These are phyloP conservation scores for Etheostoma nigrum DNA, from an alignment of 2,797 vertebrate species.

Conservation along the genomic window DNA sequence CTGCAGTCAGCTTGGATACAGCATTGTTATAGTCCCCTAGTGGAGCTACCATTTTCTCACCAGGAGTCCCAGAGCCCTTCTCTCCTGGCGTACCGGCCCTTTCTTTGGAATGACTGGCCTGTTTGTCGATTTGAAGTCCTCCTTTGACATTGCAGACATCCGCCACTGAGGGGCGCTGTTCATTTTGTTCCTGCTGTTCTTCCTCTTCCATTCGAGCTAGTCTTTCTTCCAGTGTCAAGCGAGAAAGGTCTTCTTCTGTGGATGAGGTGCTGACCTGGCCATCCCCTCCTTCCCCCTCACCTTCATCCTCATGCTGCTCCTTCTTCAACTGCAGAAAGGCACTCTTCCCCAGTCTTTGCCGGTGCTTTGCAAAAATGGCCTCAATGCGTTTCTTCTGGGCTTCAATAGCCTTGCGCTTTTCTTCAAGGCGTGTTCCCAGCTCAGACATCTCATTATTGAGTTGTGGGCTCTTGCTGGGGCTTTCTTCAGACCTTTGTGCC, in stretches of 20 bases:
- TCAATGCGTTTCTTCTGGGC: slow-evolving; percentile 96
- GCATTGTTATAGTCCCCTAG: slow-evolving; percentile 93
- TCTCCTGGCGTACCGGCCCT: slow-evolving; percentile 57
- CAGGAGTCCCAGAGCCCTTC: slow-evolving; percentile 68
- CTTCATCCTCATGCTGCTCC: slow-evolving; percentile 80
- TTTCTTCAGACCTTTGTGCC: slow-evolving; percentile 83
- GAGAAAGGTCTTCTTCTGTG: slow-evolving; percentile 77
- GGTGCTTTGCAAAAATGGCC: slow-evolving; percentile 93
- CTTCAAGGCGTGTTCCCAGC: slow-evolving; percentile 90
- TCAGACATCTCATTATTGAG: slow-evolving; percentile 92
- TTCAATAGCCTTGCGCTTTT: slow-evolving; percentile 93
- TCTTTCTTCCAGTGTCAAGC: slow-evolving; percentile 82
- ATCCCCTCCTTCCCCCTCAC: slow-evolving; percentile 30
- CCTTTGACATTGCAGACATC: slow-evolving; percentile 60
- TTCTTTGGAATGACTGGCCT: slow-evolving; percentile 81
- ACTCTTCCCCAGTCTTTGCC: slow-evolving; percentile 92
- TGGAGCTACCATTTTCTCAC: slow-evolving; percentile 83
- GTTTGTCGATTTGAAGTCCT: slow-evolving; percentile 66
- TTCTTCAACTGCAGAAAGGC: slow-evolving; percentile 92
- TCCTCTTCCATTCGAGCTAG: slow-evolving; percentile 82
- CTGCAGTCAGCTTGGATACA: slow-evolving; percentile 91
- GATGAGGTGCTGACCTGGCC: slow-evolving; percentile 69
- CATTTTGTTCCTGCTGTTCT: slow-evolving; percentile 66
- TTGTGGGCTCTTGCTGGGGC: slow-evolving; percentile 84
- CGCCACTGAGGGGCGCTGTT: slow-evolving; percentile 55